Conservation (phyloP, 2,888 invertebrate species). For the Perizoma flavofasciatum region DNA sequence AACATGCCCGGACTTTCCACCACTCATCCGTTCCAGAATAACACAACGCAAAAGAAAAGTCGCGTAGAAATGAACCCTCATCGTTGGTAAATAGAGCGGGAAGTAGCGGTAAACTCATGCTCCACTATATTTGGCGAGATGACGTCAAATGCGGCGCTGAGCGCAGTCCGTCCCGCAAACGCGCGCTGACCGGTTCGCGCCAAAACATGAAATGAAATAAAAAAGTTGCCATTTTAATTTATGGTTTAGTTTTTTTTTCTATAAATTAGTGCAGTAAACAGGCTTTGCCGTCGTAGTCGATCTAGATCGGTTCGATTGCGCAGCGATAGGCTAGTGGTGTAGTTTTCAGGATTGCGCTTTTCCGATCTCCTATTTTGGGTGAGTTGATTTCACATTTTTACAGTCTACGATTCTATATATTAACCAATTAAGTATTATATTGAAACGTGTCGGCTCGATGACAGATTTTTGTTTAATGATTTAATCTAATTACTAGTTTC, state of each 20-base stretch:
- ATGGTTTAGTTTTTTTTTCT: slow-evolving; percentile 45
- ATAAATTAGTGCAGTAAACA: slow-evolving; percentile 49
- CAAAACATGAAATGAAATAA: slow-evolving; percentile 46
- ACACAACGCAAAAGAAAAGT: slow-evolving; percentile 37
- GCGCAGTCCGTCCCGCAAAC: slow-evolving; percentile 73
- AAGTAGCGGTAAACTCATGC: slow-evolving; percentile 46
- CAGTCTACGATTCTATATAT: neutral
- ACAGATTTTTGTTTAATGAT: neutral
- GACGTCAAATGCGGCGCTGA: slow-evolving; percentile 65
- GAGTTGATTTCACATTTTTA: slow-evolving; percentile 42
- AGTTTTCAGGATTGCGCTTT: slow-evolving; percentile 56
- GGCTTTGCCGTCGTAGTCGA: slow-evolving; percentile 21
- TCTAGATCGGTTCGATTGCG: slow-evolving; percentile 35
- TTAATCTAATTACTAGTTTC: no score
- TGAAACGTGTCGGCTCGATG: neutral
- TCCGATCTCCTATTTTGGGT: slow-evolving; percentile 49
- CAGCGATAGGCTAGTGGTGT: slow-evolving; percentile 44
- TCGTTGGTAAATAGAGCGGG: slow-evolving; percentile 31
- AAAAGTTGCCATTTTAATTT: slow-evolving; percentile 47
- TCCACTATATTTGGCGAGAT: slow-evolving; percentile 71
- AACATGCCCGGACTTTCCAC: slow-evolving; percentile 74
- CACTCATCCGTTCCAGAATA: slow-evolving; percentile 39
- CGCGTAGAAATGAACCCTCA: slow-evolving; percentile 47
- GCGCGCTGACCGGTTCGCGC: slow-evolving; percentile 67
- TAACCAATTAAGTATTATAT: no score